Conservation (phyloP, 2,888 invertebrate species). For the Brachypalpus laphriformis region DNA sequence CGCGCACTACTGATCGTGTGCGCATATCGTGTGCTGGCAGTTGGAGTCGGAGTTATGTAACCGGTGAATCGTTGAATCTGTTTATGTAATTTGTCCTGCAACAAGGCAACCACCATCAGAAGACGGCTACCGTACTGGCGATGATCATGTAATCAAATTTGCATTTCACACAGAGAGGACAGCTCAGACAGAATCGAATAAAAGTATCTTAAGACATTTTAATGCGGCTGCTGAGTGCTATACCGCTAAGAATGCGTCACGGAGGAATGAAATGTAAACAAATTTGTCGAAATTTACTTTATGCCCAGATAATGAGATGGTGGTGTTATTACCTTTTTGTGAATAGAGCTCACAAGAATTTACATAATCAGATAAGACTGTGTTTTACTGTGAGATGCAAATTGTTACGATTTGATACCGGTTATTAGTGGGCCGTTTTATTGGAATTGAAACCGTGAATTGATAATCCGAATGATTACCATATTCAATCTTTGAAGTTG, state of each 20-base stretch:
- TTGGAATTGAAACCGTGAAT: background rate
- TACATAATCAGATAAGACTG: background rate
- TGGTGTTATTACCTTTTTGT: background rate
- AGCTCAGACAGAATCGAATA: constrained; percentile 23
- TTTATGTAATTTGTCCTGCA: constrained; percentile 63
- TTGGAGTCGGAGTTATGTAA: constrained; percentile 29
- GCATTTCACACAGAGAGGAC: constrained; percentile 39
- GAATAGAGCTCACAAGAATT: background rate
- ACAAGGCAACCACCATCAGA: constrained; percentile 29
- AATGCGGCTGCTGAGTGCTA: constrained; percentile 13
- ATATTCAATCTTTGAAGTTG: no score
- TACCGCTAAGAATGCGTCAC: background rate
- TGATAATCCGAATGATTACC: no score
- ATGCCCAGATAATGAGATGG: constrained; percentile 11
- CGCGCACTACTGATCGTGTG: constrained; percentile 46
- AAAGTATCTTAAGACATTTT: constrained; percentile 15
- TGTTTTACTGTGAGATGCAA: background rate
- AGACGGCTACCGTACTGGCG: constrained; percentile 18
- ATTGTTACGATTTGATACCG: background rate
- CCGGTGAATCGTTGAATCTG: constrained; percentile 37
- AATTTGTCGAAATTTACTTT: constrained; percentile 20
- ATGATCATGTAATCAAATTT: constrained; percentile 60
- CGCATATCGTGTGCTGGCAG: constrained; percentile 21
- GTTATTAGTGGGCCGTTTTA: background rate
- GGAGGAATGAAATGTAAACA: constrained; percentile 13